phyloP scores from a whole-genome alignment of 2,888 invertebrate species.

The Leptopilina syphax region DNA sequence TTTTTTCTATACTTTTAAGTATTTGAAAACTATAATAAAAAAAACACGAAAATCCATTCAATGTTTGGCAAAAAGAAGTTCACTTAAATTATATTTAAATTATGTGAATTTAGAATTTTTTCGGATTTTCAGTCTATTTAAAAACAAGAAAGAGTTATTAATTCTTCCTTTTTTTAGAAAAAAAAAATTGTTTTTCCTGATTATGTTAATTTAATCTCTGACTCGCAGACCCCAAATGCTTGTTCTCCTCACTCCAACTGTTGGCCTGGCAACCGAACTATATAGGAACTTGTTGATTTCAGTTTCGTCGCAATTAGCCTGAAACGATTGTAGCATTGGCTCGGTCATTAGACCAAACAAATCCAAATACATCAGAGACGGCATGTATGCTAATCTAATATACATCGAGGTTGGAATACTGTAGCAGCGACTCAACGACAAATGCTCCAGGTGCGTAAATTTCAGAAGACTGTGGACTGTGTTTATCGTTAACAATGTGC shows the following conservation, averaged over 20 bases:
- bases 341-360: slow-evolving; percentile 88
- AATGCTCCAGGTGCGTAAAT: slow-evolving; percentile 84
- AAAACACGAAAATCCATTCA: background rate
- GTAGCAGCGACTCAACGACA: slow-evolving; percentile 90
- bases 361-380: slow-evolving; percentile 85
- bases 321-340: slow-evolving; percentile 75
- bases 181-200: background rate
- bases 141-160: background rate
- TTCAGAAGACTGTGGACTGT: slow-evolving; percentile 80
- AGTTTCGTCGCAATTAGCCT: slow-evolving; percentile 79
- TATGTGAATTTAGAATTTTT: background rate
- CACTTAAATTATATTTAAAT: background rate
- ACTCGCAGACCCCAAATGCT: slow-evolving; percentile 94
- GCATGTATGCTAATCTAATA: slow-evolving; percentile 81
- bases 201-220: slow-evolving; percentile 80
- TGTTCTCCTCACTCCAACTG: slow-evolving; percentile 90
- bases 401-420: slow-evolving; percentile 85
- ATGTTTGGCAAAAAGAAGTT: background rate
- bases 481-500: slow-evolving; percentile 83
- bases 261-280: slow-evolving; percentile 93
- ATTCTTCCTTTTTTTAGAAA: background rate
- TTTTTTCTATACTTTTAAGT: slow-evolving; percentile 39
- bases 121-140: slow-evolving; percentile 22
- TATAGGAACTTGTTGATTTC: slow-evolving; percentile 86
- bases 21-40: slow-evolving; percentile 44